Base-by-base conservation (phyloP, 2,888 invertebrate species). In the Rhabditoides inermis region DNA sequence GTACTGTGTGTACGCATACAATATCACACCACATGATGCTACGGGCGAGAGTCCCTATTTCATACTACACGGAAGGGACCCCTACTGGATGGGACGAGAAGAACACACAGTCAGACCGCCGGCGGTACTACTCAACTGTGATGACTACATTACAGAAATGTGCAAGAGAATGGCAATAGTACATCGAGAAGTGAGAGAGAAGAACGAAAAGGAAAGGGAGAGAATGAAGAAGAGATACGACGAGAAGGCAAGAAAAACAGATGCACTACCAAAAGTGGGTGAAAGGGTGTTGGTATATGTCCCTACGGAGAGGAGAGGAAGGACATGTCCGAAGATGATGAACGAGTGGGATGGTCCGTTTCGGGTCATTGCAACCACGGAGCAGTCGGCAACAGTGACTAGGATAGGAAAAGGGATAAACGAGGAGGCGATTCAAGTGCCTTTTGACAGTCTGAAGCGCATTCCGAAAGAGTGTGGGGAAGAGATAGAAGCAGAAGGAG, bases 1-100 rank as follows among this genome's bases (percentile, higher is more conserved):
- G 15, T 55, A 37, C 23, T 53, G 45, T 1, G 39, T 58, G 18
- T 64, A 46, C 22, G 58, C 63, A 4, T 64, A 64, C 30, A 64
- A 64, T 32, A 28, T 22, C 15, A 23, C 45, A 7, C 28, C 30
- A 5, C 62, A 64, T 28, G 23, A 28, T 10, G 12, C 53, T 2
- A 60, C 58, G 18, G 58, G 55, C 2, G 57, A 58, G 26, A 32
- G 45, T 12, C 60, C 60, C 2, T 23, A 42, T 27, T 57, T 50
- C 40, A 26, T 60, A 18, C 27, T 55, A 42, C 45, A 54, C 30
- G 57, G 55, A 2, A 48, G 53, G 27, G 60, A 60, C 28, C 28
- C 54, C 7, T 7, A 28, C 3, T 27, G 41, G 1, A 48, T 45
- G 6, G 1, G 28, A 32, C n/a, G n/a, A n/a, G n/a, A n/a, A n/a